Evolutionary conservation across 2,888 invertebrate species (phyloP).

Genomic region (Noctua janthina): DNA sequence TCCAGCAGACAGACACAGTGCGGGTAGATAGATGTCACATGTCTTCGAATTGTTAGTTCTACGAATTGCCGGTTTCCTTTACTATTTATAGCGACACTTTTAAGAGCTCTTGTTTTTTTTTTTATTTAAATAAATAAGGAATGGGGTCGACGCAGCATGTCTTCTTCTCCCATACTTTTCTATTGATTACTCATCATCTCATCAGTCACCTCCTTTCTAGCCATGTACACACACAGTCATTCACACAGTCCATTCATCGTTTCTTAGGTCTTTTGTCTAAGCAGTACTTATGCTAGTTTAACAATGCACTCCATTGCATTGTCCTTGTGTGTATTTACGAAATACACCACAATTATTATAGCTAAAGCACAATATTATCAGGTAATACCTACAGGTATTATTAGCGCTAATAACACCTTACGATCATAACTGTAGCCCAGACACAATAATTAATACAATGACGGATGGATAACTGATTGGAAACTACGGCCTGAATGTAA

Average conservation of each 20-base stretch:
- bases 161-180: no score
- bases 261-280: background rate
- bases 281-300: background rate
- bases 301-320: background rate
- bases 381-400: background rate
- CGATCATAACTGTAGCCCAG: background rate
- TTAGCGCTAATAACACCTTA: background rate
- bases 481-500: conserved; percentile 40
- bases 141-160: no score
- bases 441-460: conserved; percentile 40
- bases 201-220: no score
- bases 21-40: background rate
- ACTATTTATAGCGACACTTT: background rate
- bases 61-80: background rate
- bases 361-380: background rate
- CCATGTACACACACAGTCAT: no score
- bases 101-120: background rate
- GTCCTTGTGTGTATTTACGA: background rate
- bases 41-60: background rate
- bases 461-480: conserved; percentile 43
- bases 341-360: background rate
- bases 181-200: no score
- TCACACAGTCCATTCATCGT: no score
- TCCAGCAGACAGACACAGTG: background rate
- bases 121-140: background rate